Evolutionary conservation across 2,888 invertebrate genomes (phyloP), one percentile per base, ranked within the genome.

Genomic region (Tenthredo scrophulariae): DNA sequence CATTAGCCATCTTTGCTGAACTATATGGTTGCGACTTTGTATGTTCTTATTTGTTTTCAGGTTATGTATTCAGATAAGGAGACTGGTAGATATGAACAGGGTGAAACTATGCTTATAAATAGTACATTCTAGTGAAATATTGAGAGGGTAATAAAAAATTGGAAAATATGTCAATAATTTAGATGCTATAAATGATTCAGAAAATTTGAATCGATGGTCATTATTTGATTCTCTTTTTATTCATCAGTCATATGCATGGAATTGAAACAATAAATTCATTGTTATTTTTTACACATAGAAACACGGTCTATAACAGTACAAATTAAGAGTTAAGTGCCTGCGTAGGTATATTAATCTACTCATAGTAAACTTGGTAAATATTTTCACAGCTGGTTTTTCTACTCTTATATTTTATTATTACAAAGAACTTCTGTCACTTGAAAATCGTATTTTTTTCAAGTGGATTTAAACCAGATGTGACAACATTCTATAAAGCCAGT

Each of bases 1-100:
- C 65, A 33, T 43, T 83, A 22, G 40, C 43, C 82, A 79, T 85
- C 33, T 80, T 84, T 75, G 43, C 67, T 83, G n/a, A 46, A 54
- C 9, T 54, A 5, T 72, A 2, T 58, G 37, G 1, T 50, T 62
- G 1, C 6, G 26, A 18, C 13, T 50, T 6, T 62, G 18, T 7
- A n/a, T n/a, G 9, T 67, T 84, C 72, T 13, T 10, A 84, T 46
- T 22, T 18, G 18, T n/a, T 84, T 84, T 84, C 29, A 77, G 77
- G 77, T 77, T 77, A 77, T 77, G 54, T 77, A 50, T 77, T 77
- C 50, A 1, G 77, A 50, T 77, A 54, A 77, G 77, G 13, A 77
- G 54, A 29, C 29, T 50, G 29, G 18, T 74, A 40, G 77, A 54
- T 77, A 50, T 29, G 54, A 18, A n/a, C 54, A 26, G 54, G 9